Percentiles rank a stretch among this genome's conserved stretches.
phyloP scores from a whole-genome alignment of 2,888 invertebrate species.

The Argyra leucocephala region DNA sequence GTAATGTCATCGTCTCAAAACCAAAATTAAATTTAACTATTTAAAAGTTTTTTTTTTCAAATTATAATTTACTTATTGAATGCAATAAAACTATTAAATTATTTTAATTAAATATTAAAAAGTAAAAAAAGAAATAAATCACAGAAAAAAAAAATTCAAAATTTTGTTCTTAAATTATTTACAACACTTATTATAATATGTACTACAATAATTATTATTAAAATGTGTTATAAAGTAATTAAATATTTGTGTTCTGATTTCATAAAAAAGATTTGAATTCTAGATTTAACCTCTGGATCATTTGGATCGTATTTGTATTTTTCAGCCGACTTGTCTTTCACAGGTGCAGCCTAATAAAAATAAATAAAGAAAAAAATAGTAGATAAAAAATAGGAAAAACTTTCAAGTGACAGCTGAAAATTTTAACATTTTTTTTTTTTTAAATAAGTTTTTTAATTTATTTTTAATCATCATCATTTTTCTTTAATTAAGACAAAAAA shows the following conservation, averaged over 20 bases:
- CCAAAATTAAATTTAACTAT: no score
- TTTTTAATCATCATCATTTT: no score
- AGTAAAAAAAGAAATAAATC: not conserved
- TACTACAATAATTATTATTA: conserved; percentile 17
- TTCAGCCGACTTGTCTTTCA: conserved; percentile 28
- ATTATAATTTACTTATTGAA: no score
- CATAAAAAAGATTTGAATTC: not conserved
- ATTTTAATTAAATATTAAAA: no score
- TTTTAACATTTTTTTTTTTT: no score
- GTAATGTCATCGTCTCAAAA: no score
- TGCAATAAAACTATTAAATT: no score
- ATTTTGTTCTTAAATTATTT: not conserved
- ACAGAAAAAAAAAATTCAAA: not conserved
- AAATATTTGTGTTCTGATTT: not conserved
- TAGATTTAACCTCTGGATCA: conserved; percentile 36
- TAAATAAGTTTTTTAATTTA: no score
- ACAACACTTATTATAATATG: conserved; percentile 19
- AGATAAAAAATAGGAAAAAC: not conserved
- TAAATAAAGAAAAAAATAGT: conserved; percentile 13
- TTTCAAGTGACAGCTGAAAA: no score
- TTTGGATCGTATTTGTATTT: conserved; percentile 34
- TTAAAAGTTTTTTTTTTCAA: no score
- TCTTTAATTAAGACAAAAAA: no score
- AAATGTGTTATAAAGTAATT: no score
- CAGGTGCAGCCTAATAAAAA: conserved; percentile 32